These are phyloP conservation scores for Pseudopleuronectes americanus DNA, from an alignment of 2,797 vertebrate species.

Conservation along the genomic window DNA sequence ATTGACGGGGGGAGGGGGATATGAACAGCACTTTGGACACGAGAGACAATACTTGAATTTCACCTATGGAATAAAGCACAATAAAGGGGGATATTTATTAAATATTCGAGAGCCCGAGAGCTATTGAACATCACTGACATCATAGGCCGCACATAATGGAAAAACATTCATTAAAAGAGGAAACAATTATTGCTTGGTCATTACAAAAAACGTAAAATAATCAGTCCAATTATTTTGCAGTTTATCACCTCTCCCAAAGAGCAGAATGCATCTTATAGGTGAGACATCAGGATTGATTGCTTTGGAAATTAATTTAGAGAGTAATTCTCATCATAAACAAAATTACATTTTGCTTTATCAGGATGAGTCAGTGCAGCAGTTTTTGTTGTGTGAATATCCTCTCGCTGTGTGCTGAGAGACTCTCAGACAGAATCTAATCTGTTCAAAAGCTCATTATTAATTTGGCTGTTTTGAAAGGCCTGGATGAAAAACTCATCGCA, in stretches of 20 bases:
- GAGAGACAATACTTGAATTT: conserved; percentile 62
- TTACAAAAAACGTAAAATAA: conserved; percentile 76
- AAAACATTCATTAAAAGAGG: conserved; percentile 67
- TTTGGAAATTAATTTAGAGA: conserved; percentile 81
- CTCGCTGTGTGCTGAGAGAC: conserved; percentile 28
- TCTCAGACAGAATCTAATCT: conserved; percentile 60
- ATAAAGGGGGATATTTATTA: conserved; percentile 74
- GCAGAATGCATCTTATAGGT: conserved; percentile 67
- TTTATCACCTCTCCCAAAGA: conserved; percentile 77
- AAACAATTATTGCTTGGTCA: conserved; percentile 61
- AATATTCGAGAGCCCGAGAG: conserved; percentile 55
- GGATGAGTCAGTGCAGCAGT: conserved; percentile 66
- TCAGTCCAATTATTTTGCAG: conserved; percentile 78
- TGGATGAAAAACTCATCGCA: conserved; percentile 53
- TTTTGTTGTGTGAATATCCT: conserved; percentile 55
- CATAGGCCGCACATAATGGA: conserved; percentile 57
- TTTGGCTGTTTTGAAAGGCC: conserved; percentile 65
- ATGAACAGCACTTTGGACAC: conserved; percentile 50
- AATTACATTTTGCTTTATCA: conserved; percentile 77
- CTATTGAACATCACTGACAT: conserved; percentile 58
- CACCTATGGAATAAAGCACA: conserved; percentile 65
- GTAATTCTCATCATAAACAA: conserved; percentile 79
- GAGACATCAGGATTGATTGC: conserved; percentile 77
- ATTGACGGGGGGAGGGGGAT: conserved; percentile 29
- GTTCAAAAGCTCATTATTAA: conserved; percentile 60